phyloP scores from a whole-genome alignment of 2,888 invertebrate species.

The Euplagia quadripunctaria region DNA sequence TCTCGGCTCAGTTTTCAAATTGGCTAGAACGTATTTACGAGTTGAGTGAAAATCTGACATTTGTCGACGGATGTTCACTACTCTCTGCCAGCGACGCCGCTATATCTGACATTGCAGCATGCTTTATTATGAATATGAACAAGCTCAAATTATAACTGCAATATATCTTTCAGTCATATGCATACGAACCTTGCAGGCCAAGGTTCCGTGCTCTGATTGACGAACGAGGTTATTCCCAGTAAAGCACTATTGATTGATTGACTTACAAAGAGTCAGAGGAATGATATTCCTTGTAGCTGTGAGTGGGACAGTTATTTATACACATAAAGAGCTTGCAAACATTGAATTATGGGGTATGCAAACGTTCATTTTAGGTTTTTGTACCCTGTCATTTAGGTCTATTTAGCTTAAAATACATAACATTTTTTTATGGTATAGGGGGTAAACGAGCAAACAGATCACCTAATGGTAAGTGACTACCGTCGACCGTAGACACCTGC shows the following conservation, averaged over 20 bases:
- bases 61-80: conserved; percentile 51
- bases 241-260: conserved; percentile 52
- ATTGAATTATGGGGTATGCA: conserved; percentile 28
- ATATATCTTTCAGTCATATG: conserved; percentile 65
- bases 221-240: conserved; percentile 66
- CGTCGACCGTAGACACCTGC: no score
- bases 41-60: conserved; percentile 54
- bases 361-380: background rate
- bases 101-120: conserved; percentile 61
- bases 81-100: conserved; percentile 55
- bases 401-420: background rate
- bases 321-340: conserved; percentile 25
- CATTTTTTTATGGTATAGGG: no score
- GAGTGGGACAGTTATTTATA: conserved; percentile 43
- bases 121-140: conserved; percentile 65
- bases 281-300: conserved; percentile 23
- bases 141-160: conserved; percentile 61
- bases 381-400: background rate
- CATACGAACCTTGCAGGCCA: conserved; percentile 68
- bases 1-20: conserved; percentile 44
- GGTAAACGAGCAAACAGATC: no score
- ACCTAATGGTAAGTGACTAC: no score
- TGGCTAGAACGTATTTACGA: conserved; percentile 57
- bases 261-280: conserved; percentile 37
- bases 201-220: conserved; percentile 63